These are phyloP conservation scores for Hoplias malabaricus DNA, from an alignment of 2,113 vertebrate species.

Conservation along the genomic window DNA sequence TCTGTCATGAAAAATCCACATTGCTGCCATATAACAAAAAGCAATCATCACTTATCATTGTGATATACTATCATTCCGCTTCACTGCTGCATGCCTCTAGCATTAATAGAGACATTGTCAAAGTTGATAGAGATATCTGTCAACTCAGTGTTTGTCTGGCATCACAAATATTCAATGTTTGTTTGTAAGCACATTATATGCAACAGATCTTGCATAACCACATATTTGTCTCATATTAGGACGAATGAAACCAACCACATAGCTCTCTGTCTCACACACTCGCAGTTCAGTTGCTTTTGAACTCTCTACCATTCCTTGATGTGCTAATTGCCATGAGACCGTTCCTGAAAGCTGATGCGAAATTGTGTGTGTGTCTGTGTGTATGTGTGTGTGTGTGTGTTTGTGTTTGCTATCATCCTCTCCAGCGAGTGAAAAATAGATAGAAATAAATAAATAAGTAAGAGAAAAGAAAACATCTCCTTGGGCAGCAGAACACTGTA, in stretches of 20 bases:
- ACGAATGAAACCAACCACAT: slow-evolving; percentile 6
- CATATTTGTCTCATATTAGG: background rate
- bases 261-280: background rate
- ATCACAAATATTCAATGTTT: slow-evolving; percentile 10
- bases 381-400: too few species aligned
- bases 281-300: slow-evolving; percentile 18
- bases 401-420: slow-evolving; percentile 26
- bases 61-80: background rate
- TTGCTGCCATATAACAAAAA: background rate
- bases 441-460: slow-evolving; percentile 38
- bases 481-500: slow-evolving; percentile 49
- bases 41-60: background rate
- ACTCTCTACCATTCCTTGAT: slow-evolving; percentile 8
- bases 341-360: slow-evolving; percentile 24
- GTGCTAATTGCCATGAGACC: slow-evolving; percentile 36
- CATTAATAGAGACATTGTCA: background rate
- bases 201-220: slow-evolving; percentile 9
- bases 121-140: background rate
- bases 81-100: background rate
- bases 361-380: too few species aligned
- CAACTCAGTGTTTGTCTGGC: background rate
- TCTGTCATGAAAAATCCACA: too few species aligned
- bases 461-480: slow-evolving; percentile 38
- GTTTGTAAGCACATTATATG: slow-evolving; percentile 13
- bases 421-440: slow-evolving; percentile 7